These are phyloP conservation scores for Malurus cyaneus DNA, from an alignment of 2,113 vertebrate species.

Conservation along the genomic window DNA sequence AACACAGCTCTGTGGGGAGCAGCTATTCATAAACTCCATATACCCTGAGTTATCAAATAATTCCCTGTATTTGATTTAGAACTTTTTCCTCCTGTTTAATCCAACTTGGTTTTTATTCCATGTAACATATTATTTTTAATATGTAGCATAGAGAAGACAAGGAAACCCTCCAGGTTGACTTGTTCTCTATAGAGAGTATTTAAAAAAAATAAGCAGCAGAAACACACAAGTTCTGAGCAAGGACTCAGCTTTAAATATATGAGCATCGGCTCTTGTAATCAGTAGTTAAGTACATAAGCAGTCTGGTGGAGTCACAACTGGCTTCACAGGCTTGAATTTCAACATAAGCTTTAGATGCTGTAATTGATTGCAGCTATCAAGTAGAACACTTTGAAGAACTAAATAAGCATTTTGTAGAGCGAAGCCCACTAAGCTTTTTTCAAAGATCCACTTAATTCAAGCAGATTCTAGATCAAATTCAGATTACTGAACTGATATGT, in stretches of 20 bases:
- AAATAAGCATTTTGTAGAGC: not conserved
- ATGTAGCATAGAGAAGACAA: not conserved
- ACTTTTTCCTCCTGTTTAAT: not conserved
- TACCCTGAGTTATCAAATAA: not conserved
- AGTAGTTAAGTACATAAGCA: not conserved
- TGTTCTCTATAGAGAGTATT: not conserved
- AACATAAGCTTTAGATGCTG: not conserved
- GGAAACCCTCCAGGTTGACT: not conserved
- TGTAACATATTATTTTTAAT: not conserved
- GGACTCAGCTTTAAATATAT: not conserved
- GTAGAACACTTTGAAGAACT: not conserved
- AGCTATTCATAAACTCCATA: not conserved
- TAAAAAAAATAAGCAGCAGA: fast-evolving
- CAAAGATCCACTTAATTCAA: not conserved
- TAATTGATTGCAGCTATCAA: not conserved
- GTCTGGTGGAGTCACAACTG: not conserved
- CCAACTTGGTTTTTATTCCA: not conserved
- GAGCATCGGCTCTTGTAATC: not conserved
- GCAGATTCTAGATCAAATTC: not conserved
- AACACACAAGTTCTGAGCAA: not conserved
- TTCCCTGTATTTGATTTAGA: not conserved
- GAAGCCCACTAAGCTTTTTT: not conserved
- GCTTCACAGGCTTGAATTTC: not conserved
- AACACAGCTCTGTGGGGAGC: not conserved
- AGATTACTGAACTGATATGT: not conserved